Base-by-base conservation (phyloP, 2,888 invertebrate species). In the Cosmorhoe ocellata region DNA sequence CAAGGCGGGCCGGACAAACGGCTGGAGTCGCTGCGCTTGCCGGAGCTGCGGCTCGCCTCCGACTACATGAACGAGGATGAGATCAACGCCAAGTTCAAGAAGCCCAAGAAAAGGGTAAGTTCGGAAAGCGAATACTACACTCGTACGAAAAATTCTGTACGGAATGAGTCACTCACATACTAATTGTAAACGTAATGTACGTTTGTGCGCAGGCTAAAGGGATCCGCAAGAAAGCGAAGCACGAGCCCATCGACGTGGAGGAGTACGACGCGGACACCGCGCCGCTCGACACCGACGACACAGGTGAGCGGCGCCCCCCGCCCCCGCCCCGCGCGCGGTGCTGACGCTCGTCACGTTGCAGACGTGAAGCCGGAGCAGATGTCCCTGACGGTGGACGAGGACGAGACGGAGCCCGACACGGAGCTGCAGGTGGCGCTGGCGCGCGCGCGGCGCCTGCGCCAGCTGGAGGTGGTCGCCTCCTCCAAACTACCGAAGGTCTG, bases 31-130 rank as follows among this genome's bases (percentile, higher is more conserved):
- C 90, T 99, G 53, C 91, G 90, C 49, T 81, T 93, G 64, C 92
- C 94, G 9, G 92, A 92, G 64, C 91, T 94, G 26, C 92, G 91
- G 62, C 62, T 97, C 11, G 98, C 98, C 1, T 93, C 94, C 7
- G 99, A 99, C 82, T 99, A 97, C 83, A 94, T 94, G 74, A 95
- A 95, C 49, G 93, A 94, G 61, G 94, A 94, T 57, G 99, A 99
- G 86, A 86, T 98, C 74, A 84, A 89, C 56, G 92, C 94, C 46
- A 95, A 95, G 85, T 98, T 98, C 81, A 98, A 97, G 81, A 97
- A 97, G 77, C 93, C 95, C 40, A 97, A 96, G 81, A 95, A 93
- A 69, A 94, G 93, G 90, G 92, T 94, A 61, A 13, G 30, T 22
- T n/a, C n/a, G n/a, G n/a, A n/a, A n/a, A n/a, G n/a, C n/a, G n/a